Evolutionary conservation across 1,140 invertebrate species (phyloP).

Genomic region (Acromyrmex echinatior): DNA sequence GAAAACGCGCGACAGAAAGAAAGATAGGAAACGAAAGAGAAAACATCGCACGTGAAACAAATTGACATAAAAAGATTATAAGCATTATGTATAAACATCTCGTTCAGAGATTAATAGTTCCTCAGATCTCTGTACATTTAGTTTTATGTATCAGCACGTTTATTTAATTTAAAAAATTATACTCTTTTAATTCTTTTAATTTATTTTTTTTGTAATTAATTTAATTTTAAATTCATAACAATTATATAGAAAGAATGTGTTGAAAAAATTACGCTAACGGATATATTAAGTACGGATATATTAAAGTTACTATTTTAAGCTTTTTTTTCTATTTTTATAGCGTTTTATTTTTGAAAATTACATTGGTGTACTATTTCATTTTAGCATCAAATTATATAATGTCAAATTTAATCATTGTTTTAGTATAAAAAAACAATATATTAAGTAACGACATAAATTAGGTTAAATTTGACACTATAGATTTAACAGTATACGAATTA

Average conservation of each 20-base stretch:
- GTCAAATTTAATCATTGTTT: too few relatives aligned
- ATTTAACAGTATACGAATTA: too few relatives aligned
- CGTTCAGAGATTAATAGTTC: background rate
- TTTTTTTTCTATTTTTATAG: background rate
- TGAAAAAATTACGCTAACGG: background rate
- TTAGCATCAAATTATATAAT: too few relatives aligned
- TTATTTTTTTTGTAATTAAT: too few relatives aligned
- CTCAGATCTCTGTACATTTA: background rate
- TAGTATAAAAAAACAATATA: too few relatives aligned
- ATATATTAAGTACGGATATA: background rate
- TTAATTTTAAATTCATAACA: background rate
- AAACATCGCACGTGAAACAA: background rate
- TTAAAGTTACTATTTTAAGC: background rate
- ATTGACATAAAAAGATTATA: slow-evolving; percentile 9
- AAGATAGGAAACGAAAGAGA: slow-evolving; percentile 1
- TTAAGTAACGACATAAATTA: too few relatives aligned
- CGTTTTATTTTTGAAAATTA: background rate
- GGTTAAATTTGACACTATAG: too few relatives aligned
- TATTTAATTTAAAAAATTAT: background rate
- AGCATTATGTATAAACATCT: background rate
- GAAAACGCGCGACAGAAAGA: slow-evolving; percentile 24
- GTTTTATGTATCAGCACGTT: background rate
- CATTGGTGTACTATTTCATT: too few relatives aligned
- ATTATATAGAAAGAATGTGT: background rate
- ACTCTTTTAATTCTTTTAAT: background rate